Evolutionary conservation across 2,888 invertebrate species (phyloP), one percentile per base, ranked within the genome.

Genomic region (Ariolimax columbianus): DNA sequence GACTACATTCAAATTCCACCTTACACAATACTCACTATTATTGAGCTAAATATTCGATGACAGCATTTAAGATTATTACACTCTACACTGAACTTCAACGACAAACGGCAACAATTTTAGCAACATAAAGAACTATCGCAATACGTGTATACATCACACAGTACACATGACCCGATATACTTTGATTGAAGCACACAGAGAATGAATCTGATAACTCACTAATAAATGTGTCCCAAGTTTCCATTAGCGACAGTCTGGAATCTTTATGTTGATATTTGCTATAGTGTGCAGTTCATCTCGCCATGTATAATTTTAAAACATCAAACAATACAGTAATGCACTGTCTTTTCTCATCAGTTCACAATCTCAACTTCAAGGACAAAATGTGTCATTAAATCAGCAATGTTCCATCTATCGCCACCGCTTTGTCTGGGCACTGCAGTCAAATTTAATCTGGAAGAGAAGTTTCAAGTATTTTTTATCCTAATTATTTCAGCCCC

Each of bases 371-470:
- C 23, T 51, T 75, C 75, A 51, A 75, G 51, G 47, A 47, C 23
- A 51, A 47, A n/a, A 17, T 33, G 14, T 23, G 17, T 51, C 17
- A 30, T 47, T 14, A 33, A 30, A 14, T 51, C 51, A 51, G 9
- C 7, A 47, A 51, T 33, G 51, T 33, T 75, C 23, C 14, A 75
- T 51, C 33, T 51, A 33, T 51, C 19, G 0, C 30, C 19, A 11
- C 19, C 33, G 7, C 75, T 75, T 75, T 75, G 75, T 75, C 51
- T 51, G 51, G 36, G 17, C 51, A 75, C 47, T 51, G 30, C 33
- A 51, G 51, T 51, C 7, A 36, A 51, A 51, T 33, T 33, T 51
- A 75, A 51, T 75, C 33, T 30, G 2, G 9, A 2, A 7, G 47
- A 51, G 33, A 30, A 19, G 30, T 51, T 51, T 75, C 33, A 75